Conservation (phyloP, 2,797 vertebrate genomes). For the Myripristis jacobus region DNA sequence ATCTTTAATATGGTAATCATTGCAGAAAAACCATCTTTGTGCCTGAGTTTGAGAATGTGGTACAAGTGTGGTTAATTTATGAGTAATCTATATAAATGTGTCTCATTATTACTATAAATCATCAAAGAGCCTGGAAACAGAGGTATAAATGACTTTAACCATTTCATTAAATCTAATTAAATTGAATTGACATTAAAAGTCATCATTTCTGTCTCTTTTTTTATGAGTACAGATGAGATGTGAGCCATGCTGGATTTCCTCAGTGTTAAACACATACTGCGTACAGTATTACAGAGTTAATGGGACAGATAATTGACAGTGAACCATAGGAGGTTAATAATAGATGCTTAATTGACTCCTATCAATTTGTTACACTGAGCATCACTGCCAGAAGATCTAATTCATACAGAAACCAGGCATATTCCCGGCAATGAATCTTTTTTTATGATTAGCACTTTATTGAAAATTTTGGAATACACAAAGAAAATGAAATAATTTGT, state of each 20-base stretch:
- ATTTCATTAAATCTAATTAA: conserved; percentile 84
- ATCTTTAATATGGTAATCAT: conserved; percentile 77
- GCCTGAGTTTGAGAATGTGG: conserved; percentile 65
- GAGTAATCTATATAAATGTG: conserved; percentile 77
- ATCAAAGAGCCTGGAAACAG: conserved; percentile 62
- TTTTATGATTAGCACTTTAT: conserved; percentile 45
- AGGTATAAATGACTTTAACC: conserved; percentile 80
- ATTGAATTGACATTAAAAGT: conserved; percentile 81
- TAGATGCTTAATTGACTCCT: conserved; percentile 86
- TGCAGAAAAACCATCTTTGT: conserved; percentile 64
- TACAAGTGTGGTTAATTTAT: conserved; percentile 76
- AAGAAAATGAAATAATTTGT: conserved; percentile 14
- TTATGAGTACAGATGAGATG: conserved; percentile 75
- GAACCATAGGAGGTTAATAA: conserved; percentile 87
- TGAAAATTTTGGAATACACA: conserved; percentile 28
- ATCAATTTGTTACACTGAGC: conserved; percentile 83
- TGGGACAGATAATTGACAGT: conserved; percentile 89
- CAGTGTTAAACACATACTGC: conserved; percentile 82
- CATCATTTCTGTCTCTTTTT: conserved; percentile 76
- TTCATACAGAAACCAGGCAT: conserved; percentile 53
- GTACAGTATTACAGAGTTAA: conserved; percentile 86
- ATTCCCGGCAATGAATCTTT: conserved; percentile 51
- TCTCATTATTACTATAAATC: conserved; percentile 84
- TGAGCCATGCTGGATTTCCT: conserved; percentile 76
- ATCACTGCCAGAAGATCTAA: conserved; percentile 69